A percentile compares a stretch with the other conserved stretches of the same genome.
Conservation (phyloP, 1,140 invertebrate species). For the Brachionus rotundiformis region DNA sequence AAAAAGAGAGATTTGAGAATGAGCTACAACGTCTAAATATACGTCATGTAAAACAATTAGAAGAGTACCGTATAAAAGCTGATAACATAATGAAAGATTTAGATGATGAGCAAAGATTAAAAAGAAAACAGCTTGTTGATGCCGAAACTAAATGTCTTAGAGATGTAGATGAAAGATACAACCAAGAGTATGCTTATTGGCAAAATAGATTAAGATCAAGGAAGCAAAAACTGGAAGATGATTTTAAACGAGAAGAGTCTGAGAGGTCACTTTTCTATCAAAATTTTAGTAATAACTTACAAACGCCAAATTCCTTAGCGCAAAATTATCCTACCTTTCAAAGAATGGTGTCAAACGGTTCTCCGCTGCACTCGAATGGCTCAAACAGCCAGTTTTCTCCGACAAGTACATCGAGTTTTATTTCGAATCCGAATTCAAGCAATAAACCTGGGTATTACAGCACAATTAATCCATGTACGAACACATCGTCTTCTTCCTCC, state of each 20-base stretch:
- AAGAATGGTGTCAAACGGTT: not conserved
- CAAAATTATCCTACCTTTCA: conserved; percentile 30
- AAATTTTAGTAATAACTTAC: conserved; percentile 45
- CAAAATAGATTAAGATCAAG: conserved; percentile 35
- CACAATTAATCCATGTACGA: not conserved
- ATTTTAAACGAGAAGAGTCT: conserved; percentile 48
- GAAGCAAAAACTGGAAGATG: conserved; percentile 49
- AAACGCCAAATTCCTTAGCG: not conserved
- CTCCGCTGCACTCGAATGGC: conserved; percentile 1
- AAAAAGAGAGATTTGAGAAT: conserved; percentile 51
- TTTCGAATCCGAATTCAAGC: not conserved
- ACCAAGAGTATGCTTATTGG: conserved; percentile 51
- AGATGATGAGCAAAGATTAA: conserved; percentile 46
- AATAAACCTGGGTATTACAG: not conserved
- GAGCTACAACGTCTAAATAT: conserved; percentile 38
- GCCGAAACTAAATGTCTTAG: conserved; percentile 45
- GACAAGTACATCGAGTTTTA: conserved; percentile 14
- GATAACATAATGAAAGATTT: conserved; percentile 52
- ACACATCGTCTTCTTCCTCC: conserved; percentile 24
- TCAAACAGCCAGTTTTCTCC: conserved; percentile 17
- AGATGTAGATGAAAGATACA: conserved; percentile 45
- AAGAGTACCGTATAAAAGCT: conserved; percentile 39
- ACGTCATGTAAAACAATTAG: conserved; percentile 39
- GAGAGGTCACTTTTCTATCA: conserved; percentile 41
- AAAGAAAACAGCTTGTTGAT: conserved; percentile 48